A percentile compares a stretch with the other conserved stretches of the same genome.
These are phyloP conservation scores for Falco naumanni DNA, from an alignment of 2,797 vertebrate species.

Conservation along the genomic window DNA sequence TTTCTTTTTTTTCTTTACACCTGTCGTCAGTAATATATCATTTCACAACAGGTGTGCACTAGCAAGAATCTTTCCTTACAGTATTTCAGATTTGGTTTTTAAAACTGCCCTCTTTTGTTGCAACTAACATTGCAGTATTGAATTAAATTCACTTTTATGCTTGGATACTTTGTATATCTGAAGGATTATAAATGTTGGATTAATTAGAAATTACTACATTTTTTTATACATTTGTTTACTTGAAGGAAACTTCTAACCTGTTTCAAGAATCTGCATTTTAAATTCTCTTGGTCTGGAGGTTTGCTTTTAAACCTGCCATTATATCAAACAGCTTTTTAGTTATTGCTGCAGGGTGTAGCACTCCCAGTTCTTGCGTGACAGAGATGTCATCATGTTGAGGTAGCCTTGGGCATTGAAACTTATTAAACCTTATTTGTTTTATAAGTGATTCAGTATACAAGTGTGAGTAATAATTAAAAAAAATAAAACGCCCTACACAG, in stretches of 20 bases:
- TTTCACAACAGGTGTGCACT: constrained; percentile 57
- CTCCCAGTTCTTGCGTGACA: constrained; percentile 76
- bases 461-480: constrained; percentile 76
- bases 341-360: constrained; percentile 74
- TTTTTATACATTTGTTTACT: constrained; percentile 39
- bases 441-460: constrained; percentile 74
- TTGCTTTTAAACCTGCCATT: constrained; percentile 76
- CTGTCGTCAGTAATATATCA: constrained; percentile 43
- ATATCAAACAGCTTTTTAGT: constrained; percentile 72
- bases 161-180: not conserved
- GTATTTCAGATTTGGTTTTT: not conserved
- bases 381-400: constrained; percentile 75
- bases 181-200: not conserved
- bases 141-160: not conserved
- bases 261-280: constrained; percentile 58
- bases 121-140: not conserved
- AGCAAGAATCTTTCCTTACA: not conserved
- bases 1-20: constrained; percentile 43
- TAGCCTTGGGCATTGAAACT: constrained; percentile 77
- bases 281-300: constrained; percentile 70
- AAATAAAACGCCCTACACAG: constrained; percentile 61
- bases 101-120: not conserved
- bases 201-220: not conserved
- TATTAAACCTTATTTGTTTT: constrained; percentile 77
- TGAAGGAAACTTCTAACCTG: constrained; percentile 46